Conservation (phyloP, 2,888 invertebrate genomes). For the Sinohyriopsis cumingii region DNA sequence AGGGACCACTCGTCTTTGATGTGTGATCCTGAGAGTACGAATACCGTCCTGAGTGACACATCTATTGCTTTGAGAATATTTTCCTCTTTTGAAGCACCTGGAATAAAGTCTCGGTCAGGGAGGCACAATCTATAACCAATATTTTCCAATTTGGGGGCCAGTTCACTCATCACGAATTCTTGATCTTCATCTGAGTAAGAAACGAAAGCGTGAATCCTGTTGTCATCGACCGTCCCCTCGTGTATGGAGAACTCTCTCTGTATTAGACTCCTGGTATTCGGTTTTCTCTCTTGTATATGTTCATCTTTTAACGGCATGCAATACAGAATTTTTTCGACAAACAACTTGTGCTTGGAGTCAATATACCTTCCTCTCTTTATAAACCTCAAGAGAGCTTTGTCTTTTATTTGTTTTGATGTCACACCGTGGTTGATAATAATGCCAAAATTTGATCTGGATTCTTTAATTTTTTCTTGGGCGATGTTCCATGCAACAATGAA, state of each 20-base stretch:
- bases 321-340: slow-evolving; percentile 40
- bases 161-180: slow-evolving; percentile 24
- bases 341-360: slow-evolving; percentile 25
- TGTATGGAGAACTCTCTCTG: too few relatives aligned
- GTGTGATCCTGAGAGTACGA: slow-evolving; percentile 31
- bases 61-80: slow-evolving; percentile 41
- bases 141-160: slow-evolving; percentile 32
- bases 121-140: slow-evolving; percentile 31
- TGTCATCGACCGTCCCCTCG: slow-evolving; percentile 20
- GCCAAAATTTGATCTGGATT: slow-evolving; percentile 36
- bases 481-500: slow-evolving; percentile 42
- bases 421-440: slow-evolving; percentile 36
- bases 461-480: slow-evolving; percentile 43
- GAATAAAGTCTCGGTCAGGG: slow-evolving; percentile 45
- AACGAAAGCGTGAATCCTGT: slow-evolving; percentile 38
- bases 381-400: slow-evolving; percentile 36
- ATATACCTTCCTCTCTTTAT: slow-evolving; percentile 39
- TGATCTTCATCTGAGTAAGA: slow-evolving; percentile 39
- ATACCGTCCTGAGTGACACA: slow-evolving; percentile 29
- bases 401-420: slow-evolving; percentile 22
- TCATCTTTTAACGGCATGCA: slow-evolving; percentile 32
- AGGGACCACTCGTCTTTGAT: slow-evolving; percentile 44
- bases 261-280: too few relatives aligned
- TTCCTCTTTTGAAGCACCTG: slow-evolving; percentile 44
- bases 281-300: not conserved